Base-by-base conservation (phyloP, 2,797 vertebrate genomes). In the Lindbergichthys nudifrons region DNA sequence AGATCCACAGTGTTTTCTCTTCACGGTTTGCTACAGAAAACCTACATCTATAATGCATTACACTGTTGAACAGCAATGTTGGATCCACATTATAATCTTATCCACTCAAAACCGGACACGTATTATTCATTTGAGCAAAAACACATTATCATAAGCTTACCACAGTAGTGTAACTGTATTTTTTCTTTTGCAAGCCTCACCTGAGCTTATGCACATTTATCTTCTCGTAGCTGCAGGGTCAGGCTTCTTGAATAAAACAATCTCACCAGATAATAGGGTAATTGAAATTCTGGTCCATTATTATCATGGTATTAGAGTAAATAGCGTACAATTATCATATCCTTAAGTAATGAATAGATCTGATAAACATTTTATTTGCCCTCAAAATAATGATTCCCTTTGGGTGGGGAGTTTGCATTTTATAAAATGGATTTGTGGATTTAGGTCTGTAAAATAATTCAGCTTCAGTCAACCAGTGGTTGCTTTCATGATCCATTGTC, bases 311-410 rank as follows among this genome's bases (percentile, higher is more conserved):
- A 14, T 83, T 43, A 32, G 53, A 80, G 76, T 72, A 81, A 82
- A 75, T 63, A 70, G 48, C 1, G 12, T 65, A 70, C 83, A 80
- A 83, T 81, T 1, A 77, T 84, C 56, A 77, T 85, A 62, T 87
- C 75, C 70, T 80, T 65, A 73, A 80, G 75, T 84, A 81, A 83
- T 88, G 76, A 83, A 62, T 42, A 65, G 57, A 82, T 59, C 61
- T 77, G 61, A 83, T 81, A 45, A 85, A 76, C 79, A 67, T 62
- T 54, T 64, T 59, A 73, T 73, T 54, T 70, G 58, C 63, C 52
- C 47, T 77, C 46, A 23, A 76, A 77, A 74, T 73, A 46, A 47
- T 48, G 39, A 65, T 51, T 72, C 67, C 71, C 70, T 60, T 69
- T 62, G 47, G 81, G 57, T 58, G 26, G 12, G 42, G 9, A 73